Evolutionary conservation across 2,113 vertebrate genomes (phyloP).

Genomic region (Gavialis gangeticus): DNA sequence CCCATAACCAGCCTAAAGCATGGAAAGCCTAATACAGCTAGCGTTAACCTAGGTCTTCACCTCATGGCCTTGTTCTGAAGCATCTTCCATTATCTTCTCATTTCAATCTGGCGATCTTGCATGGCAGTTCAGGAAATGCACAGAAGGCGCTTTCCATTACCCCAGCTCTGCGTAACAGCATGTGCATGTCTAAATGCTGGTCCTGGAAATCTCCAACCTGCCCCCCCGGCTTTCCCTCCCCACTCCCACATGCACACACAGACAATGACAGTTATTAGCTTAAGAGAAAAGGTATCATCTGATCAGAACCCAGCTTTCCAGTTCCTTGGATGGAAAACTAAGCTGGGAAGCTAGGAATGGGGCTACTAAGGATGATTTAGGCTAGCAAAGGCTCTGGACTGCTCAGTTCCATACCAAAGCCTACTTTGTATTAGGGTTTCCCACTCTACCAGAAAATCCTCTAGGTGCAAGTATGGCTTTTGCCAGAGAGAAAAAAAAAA

Average conservation of each 20-base stretch:
- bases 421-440: neutral
- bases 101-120: neutral
- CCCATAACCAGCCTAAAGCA: neutral
- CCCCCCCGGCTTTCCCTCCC: too few species aligned
- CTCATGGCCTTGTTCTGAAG: neutral
- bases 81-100: neutral
- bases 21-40: neutral
- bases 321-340: neutral
- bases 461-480: too few species aligned
- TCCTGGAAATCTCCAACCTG: neutral
- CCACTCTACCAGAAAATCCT: too few species aligned
- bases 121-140: too few species aligned
- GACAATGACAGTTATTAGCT: neutral
- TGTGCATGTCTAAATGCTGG: neutral
- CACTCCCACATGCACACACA: neutral
- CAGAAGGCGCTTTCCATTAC: neutral
- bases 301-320: too few species aligned
- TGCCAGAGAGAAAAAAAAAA: too few species aligned
- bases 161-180: neutral
- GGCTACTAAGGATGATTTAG: too few species aligned
- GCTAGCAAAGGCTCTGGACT: neutral
- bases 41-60: neutral
- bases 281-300: neutral
- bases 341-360: neutral
- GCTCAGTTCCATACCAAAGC: fast-evolving